phyloP scores from a whole-genome alignment of 2,797 vertebrate genomes.

The Lacerta bilineata region DNA sequence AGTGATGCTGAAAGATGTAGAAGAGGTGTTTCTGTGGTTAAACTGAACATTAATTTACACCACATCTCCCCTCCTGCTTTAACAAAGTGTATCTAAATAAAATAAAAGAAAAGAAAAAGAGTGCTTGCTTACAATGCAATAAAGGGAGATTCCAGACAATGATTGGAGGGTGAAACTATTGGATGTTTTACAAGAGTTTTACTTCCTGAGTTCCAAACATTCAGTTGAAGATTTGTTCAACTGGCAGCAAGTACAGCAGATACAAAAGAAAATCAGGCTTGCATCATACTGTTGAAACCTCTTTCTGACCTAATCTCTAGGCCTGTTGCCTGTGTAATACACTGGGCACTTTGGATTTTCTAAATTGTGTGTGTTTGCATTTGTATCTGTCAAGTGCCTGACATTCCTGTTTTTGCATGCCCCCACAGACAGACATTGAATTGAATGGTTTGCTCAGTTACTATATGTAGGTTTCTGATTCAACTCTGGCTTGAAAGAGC shows the following conservation, averaged over 20 bases:
- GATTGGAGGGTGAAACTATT: neutral
- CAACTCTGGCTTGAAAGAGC: neutral
- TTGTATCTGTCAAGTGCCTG: neutral
- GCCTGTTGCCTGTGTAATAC: slow-evolving; percentile 33
- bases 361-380: neutral
- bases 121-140: neutral
- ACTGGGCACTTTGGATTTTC: slow-evolving; percentile 18
- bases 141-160: neutral
- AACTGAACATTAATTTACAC: neutral
- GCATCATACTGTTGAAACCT: slow-evolving; percentile 25
- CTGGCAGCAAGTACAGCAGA: neutral
- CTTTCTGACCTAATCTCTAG: slow-evolving; percentile 46
- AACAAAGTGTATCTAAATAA: neutral
- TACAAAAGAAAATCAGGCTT: slow-evolving; percentile 26
- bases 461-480: neutral
- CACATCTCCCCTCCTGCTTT: neutral
- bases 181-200: neutral
- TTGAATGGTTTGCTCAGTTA: neutral
- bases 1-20: no score
- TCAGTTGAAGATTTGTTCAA: neutral
- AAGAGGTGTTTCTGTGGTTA: neutral
- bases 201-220: slow-evolving; percentile 20
- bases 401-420: neutral
- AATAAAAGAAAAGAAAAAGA: neutral
- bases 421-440: neutral